Base-by-base conservation (phyloP, 2,797 vertebrate genomes). In the Masticophis lateralis region DNA sequence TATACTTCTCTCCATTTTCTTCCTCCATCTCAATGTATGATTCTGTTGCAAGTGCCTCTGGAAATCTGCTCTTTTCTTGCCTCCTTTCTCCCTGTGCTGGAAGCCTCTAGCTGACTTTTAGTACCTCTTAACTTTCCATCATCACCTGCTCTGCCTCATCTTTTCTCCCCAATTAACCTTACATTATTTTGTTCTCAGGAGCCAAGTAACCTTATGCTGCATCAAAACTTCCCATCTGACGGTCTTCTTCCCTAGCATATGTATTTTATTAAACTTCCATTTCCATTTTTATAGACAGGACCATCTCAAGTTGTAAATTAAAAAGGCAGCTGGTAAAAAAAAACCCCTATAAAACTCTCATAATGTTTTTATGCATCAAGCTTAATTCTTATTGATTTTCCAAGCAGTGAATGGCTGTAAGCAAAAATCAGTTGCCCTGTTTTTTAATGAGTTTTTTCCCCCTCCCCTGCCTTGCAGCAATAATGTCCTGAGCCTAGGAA, bases 381-480 rank as follows among this genome's bases (percentile, higher is more conserved):
- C 92, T 96, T 96, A 95, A 95, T 95, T 94, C 92, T 93, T 90
- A 96, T 96, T 89, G 96, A 96, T 96, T 97, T 93, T 96, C 95
- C 88, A 61, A 79, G 86, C 32, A 61, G 92, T 32, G 43, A 90
- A 56, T 89, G 89, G 88, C 90, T 90, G 93, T 61, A 94, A 96
- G 92, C 92, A 94, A 94, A 94, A 94, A 55, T 69, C 74, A 92
- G n/a, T 92, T 92, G 88, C 53, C 5, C 43, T 27, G 9, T 4
- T 96, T 96, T 96, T 95, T 94, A 95, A 95, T 95, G 87, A 57
- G 88, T 57, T 66, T 69, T 92, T 47, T 18, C 1, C 47, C n/a
- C 90, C 93, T 91, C 27, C 74, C 22, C 47, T 55, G 74, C 3
- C 86, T 90, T 90, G 32, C n/a, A 0, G 0, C 1, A 61, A 25